Evolutionary conservation across 2,888 invertebrate genomes (phyloP), one percentile per base, ranked within the genome.

Genomic region (Acronicta psi): DNA sequence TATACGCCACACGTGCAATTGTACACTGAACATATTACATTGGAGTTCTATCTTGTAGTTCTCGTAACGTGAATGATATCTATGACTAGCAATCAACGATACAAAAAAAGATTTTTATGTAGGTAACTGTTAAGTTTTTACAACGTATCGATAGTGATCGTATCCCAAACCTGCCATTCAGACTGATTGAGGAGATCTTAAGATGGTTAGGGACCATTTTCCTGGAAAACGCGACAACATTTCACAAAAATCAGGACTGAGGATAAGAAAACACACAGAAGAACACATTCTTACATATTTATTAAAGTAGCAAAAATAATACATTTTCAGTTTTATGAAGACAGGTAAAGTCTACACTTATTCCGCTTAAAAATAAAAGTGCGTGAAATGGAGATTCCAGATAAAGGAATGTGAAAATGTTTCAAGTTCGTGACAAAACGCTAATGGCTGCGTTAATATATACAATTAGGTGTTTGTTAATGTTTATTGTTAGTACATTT

Each of bases 301-400:
- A n/a, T n/a, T n/a, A n/a, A n/a, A n/a, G n/a, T n/a, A n/a, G n/a
- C n/a, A n/a, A n/a, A n/a, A n/a, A n/a, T n/a, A n/a, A n/a, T n/a
- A n/a, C n/a, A n/a, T n/a, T n/a, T n/a, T n/a, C n/a, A n/a, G n/a
- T n/a, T n/a, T n/a, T n/a, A n/a, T n/a, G n/a, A n/a, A 44, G 31
- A 4, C 49, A 17, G 20, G 41, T 18, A 46, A 51, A 54, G 47
- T 47, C 59, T 40, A 49, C 55, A 59, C 42, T 47, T 65, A 56
- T 53, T 55, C 23, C 52, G 45, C 46, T 53, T 34, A 46, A 71
- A 66, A 69, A 65, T 53, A 29, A 66, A 71, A 70, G 51, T 56
- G 49, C 49, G 61, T 71, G 43, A 66, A 61, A 62, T 54, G 16
- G 37, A 51, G 47, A 37, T 25, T 44, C 43, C 50, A 57, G 67